Base-by-base conservation (phyloP, 2,113 vertebrate genomes). In the Oryzias celebensis region DNA sequence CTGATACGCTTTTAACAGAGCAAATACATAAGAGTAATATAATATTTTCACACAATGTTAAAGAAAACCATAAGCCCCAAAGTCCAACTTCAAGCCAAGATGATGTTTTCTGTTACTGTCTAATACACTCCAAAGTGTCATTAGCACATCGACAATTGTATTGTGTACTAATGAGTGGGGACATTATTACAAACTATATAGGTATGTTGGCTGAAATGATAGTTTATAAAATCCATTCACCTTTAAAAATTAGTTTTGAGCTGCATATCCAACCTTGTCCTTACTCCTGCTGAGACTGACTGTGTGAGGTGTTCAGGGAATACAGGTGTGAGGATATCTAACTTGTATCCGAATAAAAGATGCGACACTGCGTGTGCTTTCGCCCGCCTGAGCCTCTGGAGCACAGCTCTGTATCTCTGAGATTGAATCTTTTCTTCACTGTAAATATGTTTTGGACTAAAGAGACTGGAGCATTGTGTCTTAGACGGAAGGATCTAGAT, bases 391-490 rank as follows among this genome's bases (percentile, higher is more conserved):
- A 73, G 68, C 59, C 44, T 56, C 58, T 20, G n/a, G 55, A 59
- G 73, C 49, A 31, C 55, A 52, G 71, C 64, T 64, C 60, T 63
- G 1, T 58, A 71, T 73, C 62, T 65, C 61, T 68, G 71, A 65
- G 58, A 61, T 52, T 65, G 48, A 31, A 69, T 82, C 72, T 82
- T 76, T 80, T 62, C 68, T 75, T 75, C 62, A 53, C 52, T 57
- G 60, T 63, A 63, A 68, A 78, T 65, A 66, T 68, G 69, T 61
- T 64, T 61, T 63, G 60, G 55, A 62, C 48, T 73, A 64, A 68
- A 65, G 61, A 68, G 68, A 68, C 53, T 58, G 65, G 24, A 68
- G 71, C 71, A 78, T 86, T 86, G 85, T 84, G 82, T 80, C 62
- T 75, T 58, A 70, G 71, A 81, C 63, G 78, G 82, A 76, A 75